phyloP scores from a whole-genome alignment of 2,797 vertebrate genomes.

The Sternotherus odoratus region DNA sequence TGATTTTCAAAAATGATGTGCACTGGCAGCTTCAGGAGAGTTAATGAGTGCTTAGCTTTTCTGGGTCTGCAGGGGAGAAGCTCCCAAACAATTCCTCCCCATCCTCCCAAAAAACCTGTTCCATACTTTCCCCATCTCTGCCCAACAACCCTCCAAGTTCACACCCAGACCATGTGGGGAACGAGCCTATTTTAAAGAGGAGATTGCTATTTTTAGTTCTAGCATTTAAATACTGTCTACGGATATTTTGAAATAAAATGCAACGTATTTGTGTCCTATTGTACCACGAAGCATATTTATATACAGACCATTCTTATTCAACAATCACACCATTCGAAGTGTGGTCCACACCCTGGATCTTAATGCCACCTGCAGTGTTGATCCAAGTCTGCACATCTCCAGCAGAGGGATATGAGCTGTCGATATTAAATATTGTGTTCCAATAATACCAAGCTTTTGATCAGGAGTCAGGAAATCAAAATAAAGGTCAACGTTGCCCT shows the following conservation, averaged over 20 bases:
- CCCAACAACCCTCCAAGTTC: too few species aligned
- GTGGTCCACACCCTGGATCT: background rate
- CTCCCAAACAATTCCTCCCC: too few species aligned
- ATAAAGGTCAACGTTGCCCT: too few species aligned
- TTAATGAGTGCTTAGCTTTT: too few species aligned
- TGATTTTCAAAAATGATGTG: background rate
- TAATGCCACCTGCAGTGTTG: background rate
- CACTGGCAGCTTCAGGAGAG: background rate
- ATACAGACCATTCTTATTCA: too few species aligned
- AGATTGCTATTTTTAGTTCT: background rate
- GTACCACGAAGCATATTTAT: too few species aligned
- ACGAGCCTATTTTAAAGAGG: background rate
- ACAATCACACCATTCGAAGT: background rate
- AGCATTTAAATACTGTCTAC: background rate
- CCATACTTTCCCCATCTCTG: too few species aligned
- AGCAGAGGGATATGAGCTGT: background rate
- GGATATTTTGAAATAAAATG: constrained; percentile 6
- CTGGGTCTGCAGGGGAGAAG: too few species aligned
- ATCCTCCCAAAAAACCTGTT: too few species aligned
- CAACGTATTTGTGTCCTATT: background rate
- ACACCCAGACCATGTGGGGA: too few species aligned
- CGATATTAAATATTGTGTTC: background rate
- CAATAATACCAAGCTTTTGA: background rate
- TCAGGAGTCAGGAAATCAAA: background rate
- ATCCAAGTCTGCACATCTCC: background rate